These are phyloP conservation scores for Anabacerthia variegaticeps DNA, from an alignment of 2,797 vertebrate species.

Conservation along the genomic window DNA sequence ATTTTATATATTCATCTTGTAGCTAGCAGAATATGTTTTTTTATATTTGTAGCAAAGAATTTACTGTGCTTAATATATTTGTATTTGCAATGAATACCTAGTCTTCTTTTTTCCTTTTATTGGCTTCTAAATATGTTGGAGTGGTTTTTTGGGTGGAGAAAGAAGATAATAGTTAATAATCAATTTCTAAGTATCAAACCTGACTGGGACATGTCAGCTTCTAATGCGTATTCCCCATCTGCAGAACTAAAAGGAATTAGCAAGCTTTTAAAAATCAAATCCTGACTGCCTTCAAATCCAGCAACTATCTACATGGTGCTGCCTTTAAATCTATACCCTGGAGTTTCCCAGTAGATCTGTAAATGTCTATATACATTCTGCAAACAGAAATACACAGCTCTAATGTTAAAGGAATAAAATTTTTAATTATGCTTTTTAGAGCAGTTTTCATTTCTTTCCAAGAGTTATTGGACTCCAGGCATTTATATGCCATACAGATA, in stretches of 20 bases:
- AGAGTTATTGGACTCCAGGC: constrained; percentile 42
- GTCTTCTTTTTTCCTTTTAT: background rate
- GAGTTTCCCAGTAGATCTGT: constrained; percentile 53
- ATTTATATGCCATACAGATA: constrained; percentile 41
- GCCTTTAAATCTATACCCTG: constrained; percentile 13
- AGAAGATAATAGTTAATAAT: background rate
- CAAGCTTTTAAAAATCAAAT: background rate
- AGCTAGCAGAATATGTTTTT: constrained; percentile 38
- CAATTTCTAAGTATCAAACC: background rate
- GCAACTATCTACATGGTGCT: background rate
- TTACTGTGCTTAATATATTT: constrained; percentile 13
- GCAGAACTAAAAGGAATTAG: background rate
- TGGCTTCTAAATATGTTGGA: background rate
- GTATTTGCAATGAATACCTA: background rate
- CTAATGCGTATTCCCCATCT: background rate
- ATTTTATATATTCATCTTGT: background rate
- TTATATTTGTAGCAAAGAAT: constrained; percentile 23
- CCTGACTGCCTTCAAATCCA: background rate
- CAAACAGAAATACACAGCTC: constrained; percentile 57
- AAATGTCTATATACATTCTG: constrained; percentile 52
- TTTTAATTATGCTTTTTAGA: constrained; percentile 57
- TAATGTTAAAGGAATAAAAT: constrained; percentile 57
- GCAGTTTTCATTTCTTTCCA: constrained; percentile 55
- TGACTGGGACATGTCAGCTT: background rate
- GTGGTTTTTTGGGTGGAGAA: background rate